phyloP scores from a whole-genome alignment of 2,888 invertebrate species.

The Sympetrum striolatum region DNA sequence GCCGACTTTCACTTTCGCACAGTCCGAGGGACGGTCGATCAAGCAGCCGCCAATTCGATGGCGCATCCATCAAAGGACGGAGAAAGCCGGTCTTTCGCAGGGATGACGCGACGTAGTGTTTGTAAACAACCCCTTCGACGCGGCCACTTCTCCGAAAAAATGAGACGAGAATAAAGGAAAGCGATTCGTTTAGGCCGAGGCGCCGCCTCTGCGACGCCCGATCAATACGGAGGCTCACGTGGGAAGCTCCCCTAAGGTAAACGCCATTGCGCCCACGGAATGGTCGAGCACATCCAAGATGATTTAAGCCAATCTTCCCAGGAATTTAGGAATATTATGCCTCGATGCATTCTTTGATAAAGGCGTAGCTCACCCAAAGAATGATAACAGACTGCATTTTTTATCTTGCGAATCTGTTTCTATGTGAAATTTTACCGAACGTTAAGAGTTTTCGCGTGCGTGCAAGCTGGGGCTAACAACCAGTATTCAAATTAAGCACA shows the following conservation, averaged over 20 bases:
- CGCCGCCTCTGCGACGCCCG: background rate
- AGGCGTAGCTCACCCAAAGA: no score
- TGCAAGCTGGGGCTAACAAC: no score
- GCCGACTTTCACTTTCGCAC: background rate
- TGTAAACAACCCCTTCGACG: background rate
- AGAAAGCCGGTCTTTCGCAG: background rate
- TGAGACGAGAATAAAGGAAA: background rate
- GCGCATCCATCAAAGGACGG: background rate
- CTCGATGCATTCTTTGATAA: no score
- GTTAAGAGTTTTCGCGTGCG: no score
- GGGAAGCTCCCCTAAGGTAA: background rate
- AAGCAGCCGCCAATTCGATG: background rate
- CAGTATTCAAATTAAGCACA: no score
- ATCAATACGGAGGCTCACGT: conserved; percentile 22
- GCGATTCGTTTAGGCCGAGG: background rate
- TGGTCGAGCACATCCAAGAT: no score
- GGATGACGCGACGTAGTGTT: background rate
- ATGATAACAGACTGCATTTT: no score
- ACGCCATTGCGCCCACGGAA: background rate
- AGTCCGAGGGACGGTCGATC: background rate
- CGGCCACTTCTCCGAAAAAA: background rate
- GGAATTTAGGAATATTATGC: no score
- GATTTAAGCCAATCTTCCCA: no score
- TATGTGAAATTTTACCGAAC: no score
- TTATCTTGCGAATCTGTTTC: no score